These are phyloP conservation scores for Sternotherus odoratus DNA, from an alignment of 2,797 vertebrate species.

Conservation along the genomic window DNA sequence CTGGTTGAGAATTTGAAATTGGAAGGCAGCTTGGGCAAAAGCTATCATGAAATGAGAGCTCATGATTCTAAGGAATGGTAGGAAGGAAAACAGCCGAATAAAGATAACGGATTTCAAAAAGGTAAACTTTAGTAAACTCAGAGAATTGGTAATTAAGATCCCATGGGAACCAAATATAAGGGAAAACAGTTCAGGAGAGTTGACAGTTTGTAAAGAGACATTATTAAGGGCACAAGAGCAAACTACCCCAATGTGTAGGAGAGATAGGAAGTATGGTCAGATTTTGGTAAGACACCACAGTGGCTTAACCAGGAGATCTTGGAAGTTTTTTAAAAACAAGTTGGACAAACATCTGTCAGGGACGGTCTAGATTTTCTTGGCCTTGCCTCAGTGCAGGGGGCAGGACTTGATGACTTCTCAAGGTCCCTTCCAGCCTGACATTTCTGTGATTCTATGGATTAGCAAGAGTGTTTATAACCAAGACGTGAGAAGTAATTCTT, in stretches of 20 bases:
- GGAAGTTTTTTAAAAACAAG: neutral
- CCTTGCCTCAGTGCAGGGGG: neutral
- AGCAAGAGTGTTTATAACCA: neutral
- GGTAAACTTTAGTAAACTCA: neutral
- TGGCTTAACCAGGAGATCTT: neutral
- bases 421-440: neutral
- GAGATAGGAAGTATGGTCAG: neutral
- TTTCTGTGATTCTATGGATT: neutral
- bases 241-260: neutral
- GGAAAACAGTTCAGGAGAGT: neutral
- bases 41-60: too few species aligned
- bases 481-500: neutral
- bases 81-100: neutral
- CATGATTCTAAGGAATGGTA: too few species aligned
- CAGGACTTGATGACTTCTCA: neutral
- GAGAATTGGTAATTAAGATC: neutral
- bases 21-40: neutral
- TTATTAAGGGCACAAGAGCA: neutral
- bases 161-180: neutral
- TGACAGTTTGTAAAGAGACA: neutral
- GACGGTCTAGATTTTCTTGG: neutral
- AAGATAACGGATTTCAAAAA: neutral
- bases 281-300: neutral
- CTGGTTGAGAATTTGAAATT: neutral
- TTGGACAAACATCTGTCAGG: neutral